Base-by-base conservation (phyloP, 1,140 invertebrate species). In the Diachasma alloeum region DNA sequence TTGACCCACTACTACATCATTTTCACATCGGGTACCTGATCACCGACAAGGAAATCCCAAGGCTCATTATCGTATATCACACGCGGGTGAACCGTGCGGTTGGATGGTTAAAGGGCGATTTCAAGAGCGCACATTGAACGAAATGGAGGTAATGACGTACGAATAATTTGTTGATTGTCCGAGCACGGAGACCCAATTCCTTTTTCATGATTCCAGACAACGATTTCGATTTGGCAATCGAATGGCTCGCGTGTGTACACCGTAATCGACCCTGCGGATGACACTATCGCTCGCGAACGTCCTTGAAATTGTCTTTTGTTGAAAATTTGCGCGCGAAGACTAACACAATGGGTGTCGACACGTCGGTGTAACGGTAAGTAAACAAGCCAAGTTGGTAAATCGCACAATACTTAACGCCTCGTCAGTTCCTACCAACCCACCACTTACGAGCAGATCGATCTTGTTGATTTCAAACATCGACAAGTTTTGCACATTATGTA, bases 221-320 rank as follows among this genome's bases (percentile, higher is more conserved):
- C 31, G 31, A 31, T 31, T 31, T 31, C 31, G 31, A 31, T 31
- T 42, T 42, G 39, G 13, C 39, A 42, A 13, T 42, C 39, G 39
- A 42, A 6, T 42, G 39, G 13, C 39, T 42, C 39, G 9, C 39
- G 9, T 42, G 9, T 4, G 13, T 42, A 1, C 39, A 11, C 39
- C 39, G 39, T 10, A 13, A 42, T 42, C 1, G 1, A 11, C 13
- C 9, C 0, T 42, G 9, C 39, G 13, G 36, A 59, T 3, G 53
- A 59, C 53, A n/a, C 6, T 17, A 59, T 59, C 17, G 17, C 3
- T 59, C n/a, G 17, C 19, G 10, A 6, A 4, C 10, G 53, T 59
- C 53, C 53, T 59, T 59, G 53, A 59, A 59, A 59, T 59, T 59
- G n/a, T 59, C 53, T 59, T 59, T 59, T 22, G 53, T 59, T 59